phyloP scores from a whole-genome alignment of 2,888 invertebrate species.

The Deroplatys truncata region DNA sequence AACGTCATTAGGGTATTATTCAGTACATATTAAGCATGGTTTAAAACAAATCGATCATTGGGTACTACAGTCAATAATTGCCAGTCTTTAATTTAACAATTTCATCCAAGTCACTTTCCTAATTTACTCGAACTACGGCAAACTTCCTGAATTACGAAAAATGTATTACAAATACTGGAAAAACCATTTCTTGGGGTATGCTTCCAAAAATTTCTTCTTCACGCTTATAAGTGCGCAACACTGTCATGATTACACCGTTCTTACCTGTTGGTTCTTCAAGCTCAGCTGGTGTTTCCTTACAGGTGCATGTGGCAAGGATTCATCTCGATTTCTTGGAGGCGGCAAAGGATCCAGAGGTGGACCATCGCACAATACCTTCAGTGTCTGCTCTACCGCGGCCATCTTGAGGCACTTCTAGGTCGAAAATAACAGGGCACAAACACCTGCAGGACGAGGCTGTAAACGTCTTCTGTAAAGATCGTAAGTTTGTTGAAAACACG shows the following conservation, averaged over 20 bases:
- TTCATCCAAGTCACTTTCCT: no score
- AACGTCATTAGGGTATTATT: no score
- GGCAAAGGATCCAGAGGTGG: slow-evolving; percentile 38
- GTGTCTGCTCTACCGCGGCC: not conserved
- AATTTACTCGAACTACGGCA: no score
- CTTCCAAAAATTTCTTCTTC: no score
- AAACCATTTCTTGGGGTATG: no score
- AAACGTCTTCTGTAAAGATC: not conserved
- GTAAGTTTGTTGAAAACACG: not conserved
- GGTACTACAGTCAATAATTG: no score
- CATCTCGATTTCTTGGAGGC: slow-evolving; percentile 34
- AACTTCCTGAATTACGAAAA: no score
- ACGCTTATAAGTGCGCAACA: no score
- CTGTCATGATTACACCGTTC: not conserved
- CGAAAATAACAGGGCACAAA: not conserved
- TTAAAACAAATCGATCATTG: no score
- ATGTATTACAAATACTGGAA: no score
- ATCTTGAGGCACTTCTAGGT: not conserved
- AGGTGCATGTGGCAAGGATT: slow-evolving; percentile 40
- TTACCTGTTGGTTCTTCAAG: slow-evolving; percentile 32
- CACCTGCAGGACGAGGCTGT: not conserved
- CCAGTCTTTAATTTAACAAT: no score
- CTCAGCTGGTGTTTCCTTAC: slow-evolving; percentile 35
- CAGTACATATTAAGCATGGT: no score
- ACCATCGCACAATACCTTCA: slow-evolving; percentile 30